Evolutionary conservation across 2,888 invertebrate genomes (phyloP), one percentile per base, ranked within the genome.

Genomic region (Cyclophora punctaria): DNA sequence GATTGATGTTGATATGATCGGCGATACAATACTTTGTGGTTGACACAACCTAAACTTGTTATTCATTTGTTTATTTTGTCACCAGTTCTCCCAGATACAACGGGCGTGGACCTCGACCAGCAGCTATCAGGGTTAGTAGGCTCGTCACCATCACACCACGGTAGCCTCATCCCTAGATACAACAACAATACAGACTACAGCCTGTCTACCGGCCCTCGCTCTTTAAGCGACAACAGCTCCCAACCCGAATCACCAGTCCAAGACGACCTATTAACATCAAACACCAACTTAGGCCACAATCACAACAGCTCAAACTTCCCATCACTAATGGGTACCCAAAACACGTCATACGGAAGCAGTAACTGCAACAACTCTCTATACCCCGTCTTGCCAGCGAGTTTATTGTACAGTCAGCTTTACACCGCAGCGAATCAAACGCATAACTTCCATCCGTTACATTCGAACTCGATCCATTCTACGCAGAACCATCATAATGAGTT

Each of bases 191-290:
- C 90, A 2, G 91, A 95, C 72, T 93, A 94, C 83, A 89, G 92
- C 62, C 86, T 92, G 59, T 89, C 91, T 50, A 89, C 90, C 33
- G 92, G 93, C 2, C 95, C 95, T 0, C 88, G 95, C 44, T 95
- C 95, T 7, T 81, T 95, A 35, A 95, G 95, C 63, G 95, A 95
- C 75, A 93, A 94, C 71, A 95, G 95, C 42, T 95, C 95, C 41
- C 93, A 95, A 56, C 94, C 95, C 3, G 95, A 95, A 71, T 94
- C 94, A 41, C 95, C 95, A 2, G 94, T 95, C 7, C 95, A 95
- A 83, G 94, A 94, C 69, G 94, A 95, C 64, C 79, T 93, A 3
- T 85, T 93, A 41, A 90, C 92, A 2, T 90, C 92, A 4, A 93
- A 92, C 67, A 91, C 83, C 3, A 90, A 91, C 71, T 76, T 92